phyloP scores from a whole-genome alignment of 2,797 vertebrate species.

The Falco columbarius region DNA sequence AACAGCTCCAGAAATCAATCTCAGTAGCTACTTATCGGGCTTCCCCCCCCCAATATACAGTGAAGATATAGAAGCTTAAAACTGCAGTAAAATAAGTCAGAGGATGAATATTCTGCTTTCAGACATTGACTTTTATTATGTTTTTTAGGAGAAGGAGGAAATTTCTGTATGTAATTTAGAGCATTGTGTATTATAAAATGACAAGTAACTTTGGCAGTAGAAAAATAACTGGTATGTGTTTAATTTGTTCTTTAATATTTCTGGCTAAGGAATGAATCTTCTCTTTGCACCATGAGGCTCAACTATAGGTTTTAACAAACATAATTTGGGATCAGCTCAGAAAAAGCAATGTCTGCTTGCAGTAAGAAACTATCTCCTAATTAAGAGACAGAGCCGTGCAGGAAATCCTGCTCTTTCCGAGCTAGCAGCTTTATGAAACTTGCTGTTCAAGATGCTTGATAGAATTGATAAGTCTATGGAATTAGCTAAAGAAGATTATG shows the following conservation, averaged over 20 bases:
- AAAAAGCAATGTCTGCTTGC: neutral
- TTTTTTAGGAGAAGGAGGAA: neutral
- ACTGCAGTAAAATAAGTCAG: neutral
- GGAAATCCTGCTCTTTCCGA: neutral
- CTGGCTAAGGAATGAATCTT: neutral
- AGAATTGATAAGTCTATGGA: neutral
- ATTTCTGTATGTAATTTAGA: neutral
- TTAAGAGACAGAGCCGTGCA: neutral
- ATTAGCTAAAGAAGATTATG: neutral
- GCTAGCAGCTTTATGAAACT: neutral
- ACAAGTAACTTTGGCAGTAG: neutral
- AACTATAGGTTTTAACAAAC: neutral
- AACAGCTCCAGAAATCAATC: neutral
- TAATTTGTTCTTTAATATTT: neutral
- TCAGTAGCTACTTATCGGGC: neutral
- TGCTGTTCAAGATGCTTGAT: neutral
- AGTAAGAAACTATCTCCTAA: neutral
- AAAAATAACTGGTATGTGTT: neutral
- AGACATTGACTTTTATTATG: neutral
- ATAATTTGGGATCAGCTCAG: neutral
- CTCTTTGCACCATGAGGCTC: neutral
- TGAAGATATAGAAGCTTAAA: slow-evolving; percentile 6
- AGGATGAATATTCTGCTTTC: neutral
- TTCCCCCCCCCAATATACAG: neutral
- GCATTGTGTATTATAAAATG: neutral